A percentile compares a stretch with the other conserved stretches of the same genome.
phyloP scores from a whole-genome alignment of 1,140 invertebrate species.

The Oncopeltus fasciatus region DNA sequence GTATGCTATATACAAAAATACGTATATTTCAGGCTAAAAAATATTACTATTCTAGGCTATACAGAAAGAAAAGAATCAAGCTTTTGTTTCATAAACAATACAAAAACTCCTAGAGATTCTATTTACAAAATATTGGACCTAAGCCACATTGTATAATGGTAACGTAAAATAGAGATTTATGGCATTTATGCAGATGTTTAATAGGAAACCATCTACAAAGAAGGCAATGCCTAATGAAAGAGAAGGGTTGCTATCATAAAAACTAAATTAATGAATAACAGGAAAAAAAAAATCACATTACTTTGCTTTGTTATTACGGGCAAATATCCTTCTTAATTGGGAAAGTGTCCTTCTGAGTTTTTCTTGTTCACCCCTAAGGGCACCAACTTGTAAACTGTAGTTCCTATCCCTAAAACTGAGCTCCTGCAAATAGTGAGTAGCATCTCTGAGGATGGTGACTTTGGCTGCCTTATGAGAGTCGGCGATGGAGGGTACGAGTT shows the following conservation, averaged over 20 bases:
- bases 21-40: background rate
- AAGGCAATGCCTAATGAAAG: background rate
- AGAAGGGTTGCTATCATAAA: background rate
- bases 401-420: conserved; percentile 40
- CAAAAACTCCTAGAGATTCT: background rate
- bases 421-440: conserved; percentile 50
- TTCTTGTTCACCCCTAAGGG: conserved; percentile 40
- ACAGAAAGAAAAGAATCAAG: background rate
- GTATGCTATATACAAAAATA: conserved; percentile 1
- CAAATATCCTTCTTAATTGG: conserved; percentile 26
- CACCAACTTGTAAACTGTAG: conserved; percentile 32
- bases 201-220: no score
- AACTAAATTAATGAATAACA: background rate
- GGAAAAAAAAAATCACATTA: conserved; percentile 1
- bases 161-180: background rate
- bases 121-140: background rate
- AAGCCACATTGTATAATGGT: background rate
- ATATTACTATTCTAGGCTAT: background rate
- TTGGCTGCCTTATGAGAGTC: conserved; percentile 70
- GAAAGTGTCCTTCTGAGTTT: conserved; percentile 38
- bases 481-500: conserved; percentile 57
- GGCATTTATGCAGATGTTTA: no score
- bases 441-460: conserved; percentile 67
- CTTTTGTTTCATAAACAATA: background rate
- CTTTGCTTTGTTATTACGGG: conserved; percentile 7